phyloP scores from a whole-genome alignment of 53 echinoderm and acorn worm genomes.

The Glandiceps talaboti region DNA sequence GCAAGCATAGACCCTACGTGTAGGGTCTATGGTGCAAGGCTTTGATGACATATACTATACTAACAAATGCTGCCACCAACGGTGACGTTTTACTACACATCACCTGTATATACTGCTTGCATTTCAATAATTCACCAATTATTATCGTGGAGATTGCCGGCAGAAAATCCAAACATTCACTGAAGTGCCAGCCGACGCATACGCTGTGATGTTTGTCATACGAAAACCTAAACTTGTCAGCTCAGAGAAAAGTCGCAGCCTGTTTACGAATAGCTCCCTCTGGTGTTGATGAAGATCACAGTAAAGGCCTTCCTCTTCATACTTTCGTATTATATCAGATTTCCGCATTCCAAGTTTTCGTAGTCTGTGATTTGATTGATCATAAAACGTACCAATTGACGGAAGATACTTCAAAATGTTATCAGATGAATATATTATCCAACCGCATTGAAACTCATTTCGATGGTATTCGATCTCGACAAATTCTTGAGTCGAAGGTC shows the following conservation, averaged over 20 bases:
- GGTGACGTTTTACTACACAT: too few species aligned
- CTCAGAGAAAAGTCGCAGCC: not conserved
- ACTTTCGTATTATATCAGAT: not conserved
- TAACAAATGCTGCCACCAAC: too few species aligned
- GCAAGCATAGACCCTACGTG: too few species aligned
- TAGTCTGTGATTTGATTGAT: not conserved
- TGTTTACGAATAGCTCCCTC: not conserved
- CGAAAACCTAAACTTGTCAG: not conserved
- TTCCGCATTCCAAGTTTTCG: not conserved
- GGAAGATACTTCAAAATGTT: not conserved
- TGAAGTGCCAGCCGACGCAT: not conserved
- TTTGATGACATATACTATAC: too few species aligned
- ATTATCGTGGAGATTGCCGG: too few species aligned
- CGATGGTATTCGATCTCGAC: not conserved
- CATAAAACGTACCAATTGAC: not conserved
- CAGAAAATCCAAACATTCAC: not conserved
- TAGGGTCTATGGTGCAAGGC: too few species aligned
- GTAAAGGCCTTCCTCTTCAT: not conserved
- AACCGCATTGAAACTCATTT: not conserved
- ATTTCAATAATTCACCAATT: too few species aligned
- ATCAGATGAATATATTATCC: not conserved
- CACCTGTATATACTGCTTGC: too few species aligned
- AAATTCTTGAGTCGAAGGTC: not conserved
- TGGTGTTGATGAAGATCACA: not conserved
- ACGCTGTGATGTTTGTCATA: not conserved